A percentile compares a stretch with the other conserved stretches of the same genome.
Conservation (phyloP, 2,797 vertebrate genomes). For the Uromys caudimaculatus region DNA sequence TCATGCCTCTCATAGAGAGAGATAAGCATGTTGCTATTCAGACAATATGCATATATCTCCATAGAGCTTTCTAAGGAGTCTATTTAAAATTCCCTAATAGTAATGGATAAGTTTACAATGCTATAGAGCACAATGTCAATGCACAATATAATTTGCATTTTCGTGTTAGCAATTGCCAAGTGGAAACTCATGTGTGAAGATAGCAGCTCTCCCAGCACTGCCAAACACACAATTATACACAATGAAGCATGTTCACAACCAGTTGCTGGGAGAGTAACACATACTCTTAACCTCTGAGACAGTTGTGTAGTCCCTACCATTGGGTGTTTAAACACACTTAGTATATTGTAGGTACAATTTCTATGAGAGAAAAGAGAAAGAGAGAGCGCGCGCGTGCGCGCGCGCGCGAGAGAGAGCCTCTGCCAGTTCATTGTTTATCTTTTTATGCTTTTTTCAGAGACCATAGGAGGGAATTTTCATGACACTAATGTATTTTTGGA, state of each 20-base stretch:
- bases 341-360: too few species aligned
- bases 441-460: too few species aligned
- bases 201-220: not conserved
- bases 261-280: not conserved
- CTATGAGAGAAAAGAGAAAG: too few species aligned
- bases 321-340: not conserved
- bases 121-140: not conserved
- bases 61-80: not conserved
- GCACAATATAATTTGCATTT: not conserved
- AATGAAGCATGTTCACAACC: not conserved
- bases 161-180: not conserved
- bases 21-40: not conserved
- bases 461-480: too few species aligned
- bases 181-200: not conserved
- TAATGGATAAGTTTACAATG: not conserved
- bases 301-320: not conserved
- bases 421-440: too few species aligned
- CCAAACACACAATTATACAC: not conserved
- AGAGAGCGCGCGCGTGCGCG: too few species aligned
- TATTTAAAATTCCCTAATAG: not conserved
- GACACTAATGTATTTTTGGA: too few species aligned
- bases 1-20: too few species aligned
- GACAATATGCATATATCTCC: not conserved
- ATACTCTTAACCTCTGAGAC: not conserved
- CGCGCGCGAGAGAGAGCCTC: too few species aligned